A percentile compares a stretch with the other conserved stretches of the same genome.
phyloP scores from a whole-genome alignment of 2,797 vertebrate species.

The Sebastes matsubarae region DNA sequence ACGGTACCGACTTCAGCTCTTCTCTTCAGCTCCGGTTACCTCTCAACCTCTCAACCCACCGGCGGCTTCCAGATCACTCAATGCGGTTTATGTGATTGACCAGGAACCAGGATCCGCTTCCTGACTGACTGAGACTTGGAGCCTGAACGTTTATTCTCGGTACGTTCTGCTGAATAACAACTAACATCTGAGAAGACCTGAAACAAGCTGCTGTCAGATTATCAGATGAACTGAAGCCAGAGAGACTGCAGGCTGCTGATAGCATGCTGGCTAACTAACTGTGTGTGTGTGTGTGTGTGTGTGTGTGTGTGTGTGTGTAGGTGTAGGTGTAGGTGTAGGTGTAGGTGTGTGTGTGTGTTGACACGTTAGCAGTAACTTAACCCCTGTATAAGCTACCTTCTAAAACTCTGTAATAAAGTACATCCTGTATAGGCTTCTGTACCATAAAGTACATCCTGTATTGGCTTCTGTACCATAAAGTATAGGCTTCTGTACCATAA shows the following conservation, averaged over 20 bases:
- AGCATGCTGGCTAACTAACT: slow-evolving; percentile 37
- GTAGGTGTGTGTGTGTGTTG: too few relatives aligned
- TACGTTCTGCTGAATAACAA: slow-evolving; percentile 33
- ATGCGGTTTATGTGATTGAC: not conserved
- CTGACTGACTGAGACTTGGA: slow-evolving; percentile 3
- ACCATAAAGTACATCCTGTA: too few relatives aligned
- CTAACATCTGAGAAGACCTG: too few relatives aligned
- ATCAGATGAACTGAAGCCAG: not conserved
- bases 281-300: not conserved
- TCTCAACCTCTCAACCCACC: not conserved
- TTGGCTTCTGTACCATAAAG: too few relatives aligned
- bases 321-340: not conserved
- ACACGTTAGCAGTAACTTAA: slow-evolving; percentile 50
- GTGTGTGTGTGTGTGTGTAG: not conserved
- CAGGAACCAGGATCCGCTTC: slow-evolving; percentile 11
- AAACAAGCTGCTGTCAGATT: slow-evolving; percentile 20
- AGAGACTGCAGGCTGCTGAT: slow-evolving; percentile 15
- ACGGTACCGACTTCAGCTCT: not conserved
- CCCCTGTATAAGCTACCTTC: too few relatives aligned
- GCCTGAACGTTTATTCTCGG: slow-evolving; percentile 25
- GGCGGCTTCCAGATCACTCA: not conserved
- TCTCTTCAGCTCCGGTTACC: not conserved
- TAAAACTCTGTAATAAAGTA: too few relatives aligned
- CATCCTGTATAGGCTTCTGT: too few relatives aligned
- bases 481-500: too few relatives aligned